phyloP scores from a whole-genome alignment of 2,113 vertebrate genomes.

The Mobula hypostoma region DNA sequence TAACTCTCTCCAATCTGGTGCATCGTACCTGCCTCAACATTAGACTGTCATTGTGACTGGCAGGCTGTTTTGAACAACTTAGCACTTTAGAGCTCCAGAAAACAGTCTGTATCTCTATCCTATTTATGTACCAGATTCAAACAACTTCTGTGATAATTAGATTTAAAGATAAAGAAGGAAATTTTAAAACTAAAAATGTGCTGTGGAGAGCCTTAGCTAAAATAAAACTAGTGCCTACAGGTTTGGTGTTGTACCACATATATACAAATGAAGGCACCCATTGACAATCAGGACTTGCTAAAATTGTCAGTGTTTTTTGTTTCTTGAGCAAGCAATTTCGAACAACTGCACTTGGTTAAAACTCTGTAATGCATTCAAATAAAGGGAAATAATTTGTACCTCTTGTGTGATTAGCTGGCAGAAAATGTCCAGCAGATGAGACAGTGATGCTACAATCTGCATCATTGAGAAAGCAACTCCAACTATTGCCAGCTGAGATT shows the following conservation, averaged over 20 bases:
- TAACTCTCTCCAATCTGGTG: background rate
- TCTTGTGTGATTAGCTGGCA: background rate
- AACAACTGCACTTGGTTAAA: background rate
- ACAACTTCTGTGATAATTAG: background rate
- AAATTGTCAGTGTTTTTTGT: background rate
- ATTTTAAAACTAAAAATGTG: background rate
- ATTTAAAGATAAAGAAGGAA: background rate
- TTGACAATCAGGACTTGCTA: background rate
- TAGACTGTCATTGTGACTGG: background rate
- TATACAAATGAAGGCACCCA: background rate
- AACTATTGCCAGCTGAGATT: conserved; percentile 19
- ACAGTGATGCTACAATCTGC: background rate
- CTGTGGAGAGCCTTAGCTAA: background rate
- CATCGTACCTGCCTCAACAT: background rate
- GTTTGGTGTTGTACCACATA: too few relatives aligned
- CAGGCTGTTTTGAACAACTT: background rate
- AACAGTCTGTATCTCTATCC: background rate
- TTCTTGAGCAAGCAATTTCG: background rate
- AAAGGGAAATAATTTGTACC: background rate
- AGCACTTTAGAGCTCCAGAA: background rate
- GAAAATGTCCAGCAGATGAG: background rate
- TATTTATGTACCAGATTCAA: background rate
- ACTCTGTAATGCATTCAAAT: background rate
- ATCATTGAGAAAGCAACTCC: background rate
- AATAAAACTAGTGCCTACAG: background rate